Evolutionary conservation across 2,888 invertebrate genomes (phyloP), one percentile per base, ranked within the genome.

Genomic region (Mythimna pallens): DNA sequence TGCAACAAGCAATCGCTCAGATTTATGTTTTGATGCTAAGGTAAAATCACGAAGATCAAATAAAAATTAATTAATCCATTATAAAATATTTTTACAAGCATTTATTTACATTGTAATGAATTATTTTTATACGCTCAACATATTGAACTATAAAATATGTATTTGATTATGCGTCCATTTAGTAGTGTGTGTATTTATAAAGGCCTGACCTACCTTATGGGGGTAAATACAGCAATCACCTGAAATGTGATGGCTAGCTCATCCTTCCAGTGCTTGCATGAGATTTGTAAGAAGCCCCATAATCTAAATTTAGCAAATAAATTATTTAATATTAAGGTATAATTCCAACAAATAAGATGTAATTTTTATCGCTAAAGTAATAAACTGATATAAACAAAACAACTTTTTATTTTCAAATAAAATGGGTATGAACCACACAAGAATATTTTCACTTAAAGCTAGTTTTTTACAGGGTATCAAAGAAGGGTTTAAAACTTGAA

Each of bases 121-220:
- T 95, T 95, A 95, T 95, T 95, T 96, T 95, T 95, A 92, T 95
- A 95, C 73, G 92, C 94, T 94, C 93, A 93, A 92, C 90, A 92
- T 93, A 91, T 92, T 88, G 73, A 88, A 86, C 83, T 89, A 89
- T 87, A 87, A 90, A 87, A 86, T 89, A 91, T 91, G 89, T 92
- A 90, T 92, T 92, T 93, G 83, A 91, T 92, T 94, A 90, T 93
- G 93, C 92, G 92, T 95, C 94, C 94, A 95, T 92, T 89, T 92
- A 92, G 91, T 92, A 91, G 86, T 91, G 90, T 90, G 80, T 90
- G 87, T 90, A 87, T 82, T 69, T 85, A 62, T 65, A 65, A 90
- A 86, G 90, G 92, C 91, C 91, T 92, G 88, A 75, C 77, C 85
- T 84, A 75, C 80, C 80, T 70, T 74, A 71, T 8, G 73, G 81